These are phyloP conservation scores for Hyposoter dolosus DNA, from an alignment of 2,888 invertebrate genomes.

Conservation along the genomic window DNA sequence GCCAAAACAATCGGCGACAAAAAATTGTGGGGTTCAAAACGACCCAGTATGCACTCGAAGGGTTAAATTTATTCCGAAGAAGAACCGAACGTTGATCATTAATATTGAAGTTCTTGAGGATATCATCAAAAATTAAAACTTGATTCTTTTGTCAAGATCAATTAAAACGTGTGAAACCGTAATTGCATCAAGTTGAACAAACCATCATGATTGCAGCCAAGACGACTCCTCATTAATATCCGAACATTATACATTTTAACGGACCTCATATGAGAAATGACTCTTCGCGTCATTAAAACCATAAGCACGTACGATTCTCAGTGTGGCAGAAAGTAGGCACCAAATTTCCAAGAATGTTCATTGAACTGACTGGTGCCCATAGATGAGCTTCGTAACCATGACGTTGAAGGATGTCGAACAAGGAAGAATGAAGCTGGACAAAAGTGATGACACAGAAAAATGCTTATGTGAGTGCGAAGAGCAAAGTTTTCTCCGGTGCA, in stretches of 20 bases:
- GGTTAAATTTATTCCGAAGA: too few species aligned
- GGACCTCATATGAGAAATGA: conserved; percentile 4
- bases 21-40: too few species aligned
- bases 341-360: conserved; percentile 68
- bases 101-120: too few species aligned
- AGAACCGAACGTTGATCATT: too few species aligned
- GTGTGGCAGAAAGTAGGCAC: conserved; percentile 31
- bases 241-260: background rate
- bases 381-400: conserved; percentile 40
- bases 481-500: conserved; percentile 47
- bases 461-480: conserved; percentile 33
- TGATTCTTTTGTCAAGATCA: too few species aligned
- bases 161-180: too few species aligned
- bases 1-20: too few species aligned
- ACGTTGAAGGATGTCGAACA: conserved; percentile 58
- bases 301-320: conserved; percentile 54
- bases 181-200: too few species aligned
- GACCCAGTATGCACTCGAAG: too few species aligned
- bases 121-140: too few species aligned
- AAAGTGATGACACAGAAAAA: conserved; percentile 46
- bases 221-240: background rate
- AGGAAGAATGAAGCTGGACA: conserved; percentile 41
- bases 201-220: too few species aligned
- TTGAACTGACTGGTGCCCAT: conserved; percentile 56
- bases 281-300: conserved; percentile 35